Base-by-base conservation (phyloP, 2,797 vertebrate species). In the Spondyliosoma cantharus region DNA sequence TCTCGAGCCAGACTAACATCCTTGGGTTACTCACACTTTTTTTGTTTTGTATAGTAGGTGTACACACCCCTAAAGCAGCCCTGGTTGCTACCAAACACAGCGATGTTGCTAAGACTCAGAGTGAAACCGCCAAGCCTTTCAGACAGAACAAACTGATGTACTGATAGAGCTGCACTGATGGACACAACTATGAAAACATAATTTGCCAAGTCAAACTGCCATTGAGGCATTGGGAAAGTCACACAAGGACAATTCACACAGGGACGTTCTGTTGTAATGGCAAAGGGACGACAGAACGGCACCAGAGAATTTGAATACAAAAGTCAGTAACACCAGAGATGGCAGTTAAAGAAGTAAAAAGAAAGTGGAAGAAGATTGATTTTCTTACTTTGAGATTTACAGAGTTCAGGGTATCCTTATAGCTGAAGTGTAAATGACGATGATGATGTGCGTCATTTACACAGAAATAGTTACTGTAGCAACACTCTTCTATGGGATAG, bases 71-170 rank as follows among this genome's bases (percentile, higher is more conserved):
- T 88, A 71, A 0, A 76, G 59, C 37, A 67, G 12, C 53, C 25
- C 65, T 64, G 85, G 94, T 94, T 95, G 93, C 93, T 91, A 94
- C 66, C 52, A 93, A 95, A 95, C 94, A 95, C 52, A 62, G 66
- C 22, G 3, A 15, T 62, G 85, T 92, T 90, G 93, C 87, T 20
- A 92, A 53, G 71, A 69, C 67, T 76, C 27, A 73, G 37, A 37
- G 46, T 19, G 54, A 83, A 74, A 72, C 71, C 32, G 27, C 53
- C 56, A 0, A 74, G 4, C 52, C 42, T 1, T 45, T 27, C 25
- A 49, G 24, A 57, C 8, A 61, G 1, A 67, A 53, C 66, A 66
- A 61, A 42, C 46, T 19, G 63, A 78, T n/a, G 20, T 1, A 57
- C 5, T 46, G 59, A 76, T 42, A 72, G 9, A 43, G n/a, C 42